Base-by-base conservation (phyloP, 2,888 invertebrate species). In the Troides oblongomaculatus region DNA sequence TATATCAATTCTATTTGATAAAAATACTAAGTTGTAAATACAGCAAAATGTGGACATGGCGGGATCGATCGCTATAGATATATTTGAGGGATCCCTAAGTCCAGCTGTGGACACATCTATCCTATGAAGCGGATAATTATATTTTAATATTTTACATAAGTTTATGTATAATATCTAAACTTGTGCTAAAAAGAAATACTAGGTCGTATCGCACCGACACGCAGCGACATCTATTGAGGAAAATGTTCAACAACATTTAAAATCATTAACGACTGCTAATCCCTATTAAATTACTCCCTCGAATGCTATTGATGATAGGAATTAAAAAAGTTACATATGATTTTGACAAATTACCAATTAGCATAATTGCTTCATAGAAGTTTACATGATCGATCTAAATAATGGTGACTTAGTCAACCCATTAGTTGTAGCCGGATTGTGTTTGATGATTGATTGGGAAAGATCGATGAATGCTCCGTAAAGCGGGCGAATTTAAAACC, bases 401-500 rank as follows among this genome's bases (percentile, higher is more conserved):
- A 17, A 60, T 60, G 17, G 36, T 36, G 50, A 50, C 5, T 36
- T 36, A 7, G 36, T 60, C 1, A 14, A 36, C 36, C 36, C 5
- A 5, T n/a, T 36, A 60, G 12, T n/a, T 60, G 10, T 25, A 18
- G 18, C 7, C n/a, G 18, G 18, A 21, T 36, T n/a, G n/a, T 61
- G n/a, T 61, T n/a, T 61, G 57, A 67, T 59, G 62, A 61, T 64
- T 61, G 30, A 60, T 64, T 71, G 46, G 46, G 62, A 58, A 39
- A 65, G 18, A 63, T 66, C 67, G 23, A 68, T 74, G 53, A 70
- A 69, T 68, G 64, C 60, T 66, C 70, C 67, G 67, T 68, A 65
- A 64, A 66, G 70, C 61, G 61, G 23, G 59, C 69, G 50, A 70
- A 72, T 72, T 72, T 76, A 73, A 77, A 75, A 74, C 62, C 58